Conservation (phyloP, 2,888 invertebrate genomes). For the Drosophila tripunctata region DNA sequence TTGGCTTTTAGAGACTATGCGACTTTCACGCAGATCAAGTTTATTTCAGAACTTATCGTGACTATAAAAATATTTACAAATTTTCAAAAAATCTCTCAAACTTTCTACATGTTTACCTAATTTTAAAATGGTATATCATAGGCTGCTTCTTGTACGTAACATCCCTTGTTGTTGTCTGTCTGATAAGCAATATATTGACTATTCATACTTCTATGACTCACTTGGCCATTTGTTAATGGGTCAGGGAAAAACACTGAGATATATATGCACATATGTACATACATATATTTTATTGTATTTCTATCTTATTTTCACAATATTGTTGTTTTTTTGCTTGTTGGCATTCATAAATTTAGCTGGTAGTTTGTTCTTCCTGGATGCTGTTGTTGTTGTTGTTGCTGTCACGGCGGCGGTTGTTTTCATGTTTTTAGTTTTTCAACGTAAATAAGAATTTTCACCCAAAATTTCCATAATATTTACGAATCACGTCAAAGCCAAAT, state of each 20-base stretch:
- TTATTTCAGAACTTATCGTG: no score
- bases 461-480: slow-evolving; percentile 42
- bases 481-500: slow-evolving; percentile 31
- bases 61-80: no score
- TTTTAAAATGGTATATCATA: no score
- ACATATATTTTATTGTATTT: not conserved
- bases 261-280: not conserved
- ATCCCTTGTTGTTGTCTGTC: no score
- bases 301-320: slow-evolving; percentile 1
- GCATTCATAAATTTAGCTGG: slow-evolving; percentile 4
- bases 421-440: not conserved
- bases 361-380: slow-evolving; percentile 29
- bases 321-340: not conserved
- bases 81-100: no score
- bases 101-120: no score
- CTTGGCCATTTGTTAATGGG: slow-evolving; percentile 5
- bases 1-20: no score
- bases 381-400: not conserved
- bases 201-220: slow-evolving; percentile 11
- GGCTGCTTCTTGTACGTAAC: no score
- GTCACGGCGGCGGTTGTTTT: not conserved
- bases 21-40: no score
- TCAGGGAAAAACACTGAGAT: slow-evolving; percentile 11
- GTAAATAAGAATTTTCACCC: slow-evolving; percentile 25
- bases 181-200: not conserved